These are phyloP conservation scores for Heterohyrax brucei DNA, from an alignment of 2,797 vertebrate species.

Conservation along the genomic window DNA sequence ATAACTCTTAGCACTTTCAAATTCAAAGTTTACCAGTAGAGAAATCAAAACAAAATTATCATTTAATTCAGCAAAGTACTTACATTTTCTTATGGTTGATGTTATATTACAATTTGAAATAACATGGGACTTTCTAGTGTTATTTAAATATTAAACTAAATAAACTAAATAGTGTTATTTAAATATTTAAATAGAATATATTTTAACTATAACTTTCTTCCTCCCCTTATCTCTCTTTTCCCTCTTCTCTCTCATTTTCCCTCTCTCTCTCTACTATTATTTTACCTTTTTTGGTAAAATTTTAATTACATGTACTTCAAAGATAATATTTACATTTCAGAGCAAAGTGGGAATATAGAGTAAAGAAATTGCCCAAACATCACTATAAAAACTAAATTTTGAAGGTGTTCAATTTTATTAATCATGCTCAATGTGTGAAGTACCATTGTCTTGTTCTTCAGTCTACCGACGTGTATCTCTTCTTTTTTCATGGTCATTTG, in stretches of 20 bases:
- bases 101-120: neutral
- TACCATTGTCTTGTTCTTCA: neutral
- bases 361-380: neutral
- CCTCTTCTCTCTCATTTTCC: too few species aligned
- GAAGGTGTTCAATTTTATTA: neutral
- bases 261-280: neutral
- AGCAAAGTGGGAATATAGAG: neutral
- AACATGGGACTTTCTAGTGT: neutral
- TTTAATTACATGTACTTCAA: neutral
- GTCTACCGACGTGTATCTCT: neutral
- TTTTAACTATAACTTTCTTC: too few species aligned
- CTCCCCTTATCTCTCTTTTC: too few species aligned
- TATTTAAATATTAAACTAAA: too few species aligned
- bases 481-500: neutral
- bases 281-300: neutral
- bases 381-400: neutral
- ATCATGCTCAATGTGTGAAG: neutral
- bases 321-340: neutral
- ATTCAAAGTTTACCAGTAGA: neutral
- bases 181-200: too few species aligned
- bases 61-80: neutral
- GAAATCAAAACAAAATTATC: neutral
- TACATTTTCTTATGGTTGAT: neutral
- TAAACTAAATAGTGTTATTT: too few species aligned
- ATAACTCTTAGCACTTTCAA: neutral